phyloP scores from a whole-genome alignment of 2,888 invertebrate genomes.

The Lasioglossum marginatum region DNA sequence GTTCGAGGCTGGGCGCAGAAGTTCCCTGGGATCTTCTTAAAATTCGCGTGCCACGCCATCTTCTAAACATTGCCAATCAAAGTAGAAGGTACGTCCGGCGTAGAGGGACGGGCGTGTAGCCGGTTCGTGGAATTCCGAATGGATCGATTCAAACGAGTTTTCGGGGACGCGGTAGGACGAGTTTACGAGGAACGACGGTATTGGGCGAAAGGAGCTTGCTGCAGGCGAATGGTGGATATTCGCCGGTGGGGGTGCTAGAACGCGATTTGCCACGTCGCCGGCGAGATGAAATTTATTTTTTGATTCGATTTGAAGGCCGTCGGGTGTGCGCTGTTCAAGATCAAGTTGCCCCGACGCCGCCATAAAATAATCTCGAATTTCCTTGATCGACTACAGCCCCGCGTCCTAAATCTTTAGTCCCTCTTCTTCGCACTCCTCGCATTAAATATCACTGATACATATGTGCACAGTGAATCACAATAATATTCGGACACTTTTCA shows the following conservation, averaged over 20 bases:
- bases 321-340: constrained; percentile 51
- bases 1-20: background rate
- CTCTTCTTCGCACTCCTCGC: background rate
- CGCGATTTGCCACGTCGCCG: constrained; percentile 70
- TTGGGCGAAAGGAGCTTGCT: constrained; percentile 71
- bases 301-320: constrained; percentile 64
- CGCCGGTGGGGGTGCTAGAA: constrained; percentile 70
- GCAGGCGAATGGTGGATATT: constrained; percentile 73
- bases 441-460: background rate
- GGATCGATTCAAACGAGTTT: constrained; percentile 74
- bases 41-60: constrained; percentile 51
- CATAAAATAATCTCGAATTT: constrained; percentile 49
- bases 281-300: constrained; percentile 67
- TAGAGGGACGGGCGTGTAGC: constrained; percentile 55
- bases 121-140: constrained; percentile 69
- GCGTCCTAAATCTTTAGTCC: background rate
- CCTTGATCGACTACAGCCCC: constrained; percentile 23
- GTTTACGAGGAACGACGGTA: constrained; percentile 73
- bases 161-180: constrained; percentile 71
- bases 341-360: constrained; percentile 54
- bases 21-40: constrained; percentile 33
- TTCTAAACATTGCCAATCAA: constrained; percentile 62
- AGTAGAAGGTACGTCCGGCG: constrained; percentile 49
- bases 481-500: too few relatives aligned
- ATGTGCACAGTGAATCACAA: background rate